These are phyloP conservation scores for Tichodroma muraria DNA, from an alignment of 2,113 vertebrate species.

Conservation along the genomic window DNA sequence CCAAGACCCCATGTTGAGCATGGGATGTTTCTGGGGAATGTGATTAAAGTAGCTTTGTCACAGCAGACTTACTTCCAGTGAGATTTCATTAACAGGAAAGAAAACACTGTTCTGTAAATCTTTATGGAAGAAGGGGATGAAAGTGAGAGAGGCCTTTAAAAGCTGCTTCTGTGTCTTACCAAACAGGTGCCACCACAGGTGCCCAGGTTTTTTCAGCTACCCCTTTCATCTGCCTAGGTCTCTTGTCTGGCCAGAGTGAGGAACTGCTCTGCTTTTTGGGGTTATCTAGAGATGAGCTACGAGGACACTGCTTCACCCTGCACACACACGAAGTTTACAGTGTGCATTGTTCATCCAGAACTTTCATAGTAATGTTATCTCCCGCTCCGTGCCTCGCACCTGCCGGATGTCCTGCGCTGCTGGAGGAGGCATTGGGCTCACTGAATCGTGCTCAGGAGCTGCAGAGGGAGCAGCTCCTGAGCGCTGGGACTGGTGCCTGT, in stretches of 20 bases:
- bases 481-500: neutral
- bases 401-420: accelerated
- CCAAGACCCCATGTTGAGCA: neutral
- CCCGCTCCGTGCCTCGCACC: accelerated
- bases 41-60: neutral
- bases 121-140: neutral
- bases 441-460: accelerated
- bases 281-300: neutral
- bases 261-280: neutral
- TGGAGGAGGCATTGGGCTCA: accelerated
- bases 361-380: neutral
- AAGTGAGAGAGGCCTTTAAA: neutral
- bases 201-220: neutral
- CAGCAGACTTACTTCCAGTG: neutral
- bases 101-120: neutral
- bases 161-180: neutral
- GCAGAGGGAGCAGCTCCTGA: neutral
- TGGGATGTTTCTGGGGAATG: neutral
- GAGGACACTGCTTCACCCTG: neutral
- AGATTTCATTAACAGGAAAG: neutral
- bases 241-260: neutral
- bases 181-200: neutral
- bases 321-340: accelerated
- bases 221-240: neutral
- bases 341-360: neutral